These are phyloP conservation scores for Torymus texanus DNA, from an alignment of 2,888 invertebrate species.

Conservation along the genomic window DNA sequence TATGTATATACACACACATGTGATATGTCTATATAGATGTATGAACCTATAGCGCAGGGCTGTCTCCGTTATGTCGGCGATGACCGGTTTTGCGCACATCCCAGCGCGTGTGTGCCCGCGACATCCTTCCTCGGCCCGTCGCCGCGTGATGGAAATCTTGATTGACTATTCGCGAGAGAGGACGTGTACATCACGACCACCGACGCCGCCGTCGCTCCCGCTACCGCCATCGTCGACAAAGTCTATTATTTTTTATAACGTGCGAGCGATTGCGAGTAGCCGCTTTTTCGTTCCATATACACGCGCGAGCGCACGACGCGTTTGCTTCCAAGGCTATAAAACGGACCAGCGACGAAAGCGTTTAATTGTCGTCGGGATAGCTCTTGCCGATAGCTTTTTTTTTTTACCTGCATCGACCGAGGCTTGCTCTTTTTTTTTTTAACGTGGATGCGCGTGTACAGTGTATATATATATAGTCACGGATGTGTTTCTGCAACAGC, in stretches of 20 bases:
- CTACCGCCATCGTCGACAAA: not conserved
- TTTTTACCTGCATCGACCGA: not conserved
- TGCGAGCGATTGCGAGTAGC: not conserved
- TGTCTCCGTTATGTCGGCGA: not conserved
- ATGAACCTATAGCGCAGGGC: not conserved
- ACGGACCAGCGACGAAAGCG: slow-evolving; percentile 10
- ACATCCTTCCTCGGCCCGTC: slow-evolving; percentile 20
- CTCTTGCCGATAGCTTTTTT: slow-evolving; percentile 2
- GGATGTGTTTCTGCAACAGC: too few relatives aligned
- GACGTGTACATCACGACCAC: not conserved
- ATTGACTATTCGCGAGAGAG: slow-evolving; percentile 35
- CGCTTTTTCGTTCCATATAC: not conserved
- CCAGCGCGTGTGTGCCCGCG: slow-evolving; percentile 20
- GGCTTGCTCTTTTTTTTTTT: too few relatives aligned
- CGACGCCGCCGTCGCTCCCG: not conserved
- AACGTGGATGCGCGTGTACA: too few relatives aligned
- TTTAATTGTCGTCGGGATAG: slow-evolving; percentile 40
- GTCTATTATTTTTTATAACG: slow-evolving; percentile 41
- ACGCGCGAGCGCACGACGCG: not conserved
- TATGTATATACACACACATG: not conserved
- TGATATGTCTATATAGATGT: not conserved
- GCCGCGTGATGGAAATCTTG: slow-evolving; percentile 38
- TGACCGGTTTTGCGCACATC: slow-evolving; percentile 19
- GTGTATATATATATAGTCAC: too few relatives aligned
- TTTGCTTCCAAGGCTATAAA: slow-evolving; percentile 37